Base-by-base conservation (phyloP, 2,888 invertebrate genomes). In the Electrophaes corylata region DNA sequence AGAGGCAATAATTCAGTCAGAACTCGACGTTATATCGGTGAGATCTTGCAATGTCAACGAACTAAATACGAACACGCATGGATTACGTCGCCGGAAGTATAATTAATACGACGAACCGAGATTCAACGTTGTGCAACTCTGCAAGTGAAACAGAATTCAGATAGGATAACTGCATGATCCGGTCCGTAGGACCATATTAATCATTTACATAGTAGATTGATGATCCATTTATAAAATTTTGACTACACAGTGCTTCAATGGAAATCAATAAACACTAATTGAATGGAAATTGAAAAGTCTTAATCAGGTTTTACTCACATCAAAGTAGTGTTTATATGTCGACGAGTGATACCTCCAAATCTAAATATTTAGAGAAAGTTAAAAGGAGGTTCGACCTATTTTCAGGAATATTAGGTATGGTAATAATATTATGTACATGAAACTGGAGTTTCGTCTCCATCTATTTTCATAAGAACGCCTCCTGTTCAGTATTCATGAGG, bases 401-500 rank as follows among this genome's bases (percentile, higher is more conserved):
- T 56, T 48, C 14, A 29, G 41, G 10, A 49, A 16, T 16, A 18
- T 12, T 37, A n/a, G 14, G 43, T 20, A 16, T 16, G 10, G 16
- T 20, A 46, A 26, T 20, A 50, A n/a, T n/a, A n/a, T n/a, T n/a
- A n/a, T n/a, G n/a, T 55, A 46, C 57, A 53, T 39, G 55, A 55
- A 47, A 55, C 20, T 39, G 39, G 51, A n/a, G 47, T 41, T 39
- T 31, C 71, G 57, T 59, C 62, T 62, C 59, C 59, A 65, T 68
- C 59, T 50, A 62, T 64, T 62, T 57, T 62, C 60, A 49, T 48
- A 45, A 54, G 54, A 35, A 52, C 55, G 52, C 53, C 52, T 60
- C 56, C 71, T 76, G 72, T 74, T 88, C 80, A 79, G 86, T 88
- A 90, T 90, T 90, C 89, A 90, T 86, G 85, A 86, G 79, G 74